Evolutionary conservation across 2,888 invertebrate species (phyloP), one percentile per base, ranked within the genome.

Genomic region (Adelognathus sp.): DNA sequence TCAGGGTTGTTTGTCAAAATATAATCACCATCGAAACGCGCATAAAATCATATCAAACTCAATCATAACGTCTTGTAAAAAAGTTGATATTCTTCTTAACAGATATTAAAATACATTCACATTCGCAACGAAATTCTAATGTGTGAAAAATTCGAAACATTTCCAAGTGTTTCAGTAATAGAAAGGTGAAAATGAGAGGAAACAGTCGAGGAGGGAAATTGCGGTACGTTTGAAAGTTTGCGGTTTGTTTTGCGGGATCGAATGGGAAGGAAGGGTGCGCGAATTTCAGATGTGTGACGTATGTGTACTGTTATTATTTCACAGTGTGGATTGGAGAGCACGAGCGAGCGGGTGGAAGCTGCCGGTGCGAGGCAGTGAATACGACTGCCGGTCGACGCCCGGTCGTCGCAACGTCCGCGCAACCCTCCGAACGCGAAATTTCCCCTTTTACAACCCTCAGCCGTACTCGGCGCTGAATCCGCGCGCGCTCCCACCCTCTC

Each of bases 301-400:
- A 21, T 72, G 21, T 50, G 41, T 41, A 61, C 29, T 75, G 54
- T 56, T 74, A 56, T 60, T 79, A 56, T 67, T 27, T n/a, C n/a
- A n/a, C n/a, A n/a, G n/a, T n/a, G n/a, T n/a, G n/a, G n/a, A n/a
- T n/a, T 29, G 70, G 46, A 58, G 21, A 69, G 80, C 77, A 79
- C 74, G 64, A 76, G 77, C 82, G 76, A 78, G 72, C 54, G 56
- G 60, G 73, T 54, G 67, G 82, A 79, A 85, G 84, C 83, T 85
- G 83, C 83, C 85, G 77, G 86, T 83, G 80, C 85, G 85, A 86
- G 85, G 86, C 85, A 84, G 85, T 85, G 86, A 86, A 85, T 88
- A 86, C 88, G 86, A 89, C 89, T 89, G 86, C 84, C 88, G 89
- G 90, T 89, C 89, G 90, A 90, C 90, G 90, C 90, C 90, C 90